Conservation (phyloP, 2,888 invertebrate species). For the Carpatolechia fugitivella region DNA sequence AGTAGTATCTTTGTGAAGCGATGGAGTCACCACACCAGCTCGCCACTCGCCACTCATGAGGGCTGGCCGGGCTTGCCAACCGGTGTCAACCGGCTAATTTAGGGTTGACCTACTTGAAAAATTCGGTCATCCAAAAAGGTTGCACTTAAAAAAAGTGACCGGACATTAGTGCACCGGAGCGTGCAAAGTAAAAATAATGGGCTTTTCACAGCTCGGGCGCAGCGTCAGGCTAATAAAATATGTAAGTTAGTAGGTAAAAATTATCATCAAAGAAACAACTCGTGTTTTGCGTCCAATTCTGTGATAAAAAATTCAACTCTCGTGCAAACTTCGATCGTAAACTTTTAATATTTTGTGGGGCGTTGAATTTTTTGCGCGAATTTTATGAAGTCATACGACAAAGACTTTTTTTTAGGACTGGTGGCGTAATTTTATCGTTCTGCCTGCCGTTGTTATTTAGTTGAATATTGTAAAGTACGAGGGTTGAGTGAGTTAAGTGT, state of each 20-base stretch:
- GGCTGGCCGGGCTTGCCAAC: conserved; percentile 16
- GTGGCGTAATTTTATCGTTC: neutral
- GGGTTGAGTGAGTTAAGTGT: too few relatives aligned
- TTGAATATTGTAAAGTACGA: too few relatives aligned
- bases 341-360: conserved; percentile 14
- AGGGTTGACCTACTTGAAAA: conserved; percentile 66
- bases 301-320: conserved; percentile 11
- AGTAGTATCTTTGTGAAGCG: conserved; percentile 52
- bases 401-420: conserved; percentile 3
- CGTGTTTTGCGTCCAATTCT: neutral
- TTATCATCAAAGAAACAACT: conserved; percentile 14
- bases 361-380: conserved; percentile 9
- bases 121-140: conserved; percentile 52
- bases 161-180: conserved; percentile 8
- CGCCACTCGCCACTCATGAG: conserved; percentile 43
- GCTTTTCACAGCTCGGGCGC: neutral
- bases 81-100: conserved; percentile 52
- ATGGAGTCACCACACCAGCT: conserved; percentile 31
- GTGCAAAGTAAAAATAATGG: conserved; percentile 4
- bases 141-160: conserved; percentile 16
- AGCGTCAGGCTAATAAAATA: conserved; percentile 2
- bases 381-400: conserved; percentile 11
- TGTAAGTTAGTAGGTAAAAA: conserved; percentile 7
- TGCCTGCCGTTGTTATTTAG: too few relatives aligned
- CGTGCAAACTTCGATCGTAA: conserved; percentile 15